These are phyloP conservation scores for Neoseiulus cucumeris DNA, from an alignment of 1,140 invertebrate species.

Conservation along the genomic window DNA sequence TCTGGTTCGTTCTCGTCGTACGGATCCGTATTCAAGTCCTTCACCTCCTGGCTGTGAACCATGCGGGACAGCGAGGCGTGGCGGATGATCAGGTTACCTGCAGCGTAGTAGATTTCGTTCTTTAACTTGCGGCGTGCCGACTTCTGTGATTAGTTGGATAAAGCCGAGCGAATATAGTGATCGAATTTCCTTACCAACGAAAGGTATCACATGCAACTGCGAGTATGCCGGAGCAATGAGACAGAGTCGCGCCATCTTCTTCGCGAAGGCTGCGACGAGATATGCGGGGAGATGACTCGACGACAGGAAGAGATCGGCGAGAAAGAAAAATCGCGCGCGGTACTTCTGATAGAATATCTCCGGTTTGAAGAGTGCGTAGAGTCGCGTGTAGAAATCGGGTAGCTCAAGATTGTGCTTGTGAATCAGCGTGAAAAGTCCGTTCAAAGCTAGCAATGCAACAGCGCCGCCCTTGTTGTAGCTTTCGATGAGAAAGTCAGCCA, in stretches of 20 bases:
- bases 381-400: slow-evolving; percentile 76
- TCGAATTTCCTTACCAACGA: slow-evolving; percentile 51
- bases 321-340: slow-evolving; percentile 55
- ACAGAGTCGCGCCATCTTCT: slow-evolving; percentile 58
- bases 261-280: slow-evolving; percentile 77
- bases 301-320: slow-evolving; percentile 69
- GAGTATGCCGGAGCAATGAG: slow-evolving; percentile 59
- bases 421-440: slow-evolving; percentile 75
- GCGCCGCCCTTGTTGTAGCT: slow-evolving; percentile 65
- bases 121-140: background rate
- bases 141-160: too few species aligned
- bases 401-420: slow-evolving; percentile 64
- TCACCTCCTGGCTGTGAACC: slow-evolving; percentile 12
- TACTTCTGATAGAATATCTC: slow-evolving; percentile 76
- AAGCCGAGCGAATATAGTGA: background rate
- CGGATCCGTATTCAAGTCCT: slow-evolving; percentile 44
- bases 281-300: slow-evolving; percentile 79
- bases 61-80: background rate
- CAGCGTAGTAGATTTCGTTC: background rate
- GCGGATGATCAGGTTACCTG: background rate
- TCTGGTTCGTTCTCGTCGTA: slow-evolving; percentile 57
- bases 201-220: slow-evolving; percentile 51
- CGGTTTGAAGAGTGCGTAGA: slow-evolving; percentile 76
- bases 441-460: slow-evolving; percentile 66
- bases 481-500: slow-evolving; percentile 81